Evolutionary conservation across 2,113 vertebrate genomes (phyloP).

Genomic region (Bubalus kerabau): DNA sequence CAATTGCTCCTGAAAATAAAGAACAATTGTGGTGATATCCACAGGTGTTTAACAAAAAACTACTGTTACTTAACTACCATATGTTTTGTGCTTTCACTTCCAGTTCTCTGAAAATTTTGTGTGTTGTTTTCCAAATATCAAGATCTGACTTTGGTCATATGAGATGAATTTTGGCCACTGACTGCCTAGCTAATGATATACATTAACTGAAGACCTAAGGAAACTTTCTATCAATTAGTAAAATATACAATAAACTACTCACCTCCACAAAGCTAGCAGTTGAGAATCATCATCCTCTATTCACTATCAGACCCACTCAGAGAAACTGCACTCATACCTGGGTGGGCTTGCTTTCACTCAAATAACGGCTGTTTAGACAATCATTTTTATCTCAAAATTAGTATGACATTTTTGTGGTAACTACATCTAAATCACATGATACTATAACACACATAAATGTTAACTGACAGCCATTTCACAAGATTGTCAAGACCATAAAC

Average conservation of each 20-base stretch:
- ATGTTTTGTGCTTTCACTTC: background rate
- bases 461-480: background rate
- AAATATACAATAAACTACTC: background rate
- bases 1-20: background rate
- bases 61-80: background rate
- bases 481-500: background rate
- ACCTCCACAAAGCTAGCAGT: background rate
- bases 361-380: background rate
- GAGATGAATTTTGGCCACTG: background rate
- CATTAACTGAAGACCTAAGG: background rate
- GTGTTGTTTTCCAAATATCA: background rate
- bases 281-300: background rate
- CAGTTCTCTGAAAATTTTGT: background rate
- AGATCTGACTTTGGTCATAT: background rate
- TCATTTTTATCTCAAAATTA: slow-evolving; percentile 20
- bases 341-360: background rate
- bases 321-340: background rate
- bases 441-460: background rate
- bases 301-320: background rate
- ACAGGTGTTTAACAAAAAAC: background rate
- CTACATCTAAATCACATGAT: background rate
- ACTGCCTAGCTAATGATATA: background rate
- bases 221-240: background rate
- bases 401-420: background rate
- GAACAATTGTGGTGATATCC: background rate